Conservation (phyloP, 2,888 invertebrate species). For the Tetropium fuscum region DNA sequence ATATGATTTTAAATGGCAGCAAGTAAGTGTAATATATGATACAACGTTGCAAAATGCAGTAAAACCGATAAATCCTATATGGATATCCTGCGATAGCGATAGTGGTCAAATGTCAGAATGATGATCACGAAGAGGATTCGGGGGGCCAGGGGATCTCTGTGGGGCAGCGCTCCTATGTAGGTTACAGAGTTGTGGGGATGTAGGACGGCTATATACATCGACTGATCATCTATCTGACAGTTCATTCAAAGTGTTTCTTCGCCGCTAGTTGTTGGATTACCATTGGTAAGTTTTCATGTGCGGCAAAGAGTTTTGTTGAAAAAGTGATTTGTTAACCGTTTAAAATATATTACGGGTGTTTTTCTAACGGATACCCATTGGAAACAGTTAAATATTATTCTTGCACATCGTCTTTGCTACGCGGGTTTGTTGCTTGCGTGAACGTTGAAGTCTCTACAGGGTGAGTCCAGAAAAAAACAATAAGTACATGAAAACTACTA, state of each 20-base stretch:
- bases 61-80: slow-evolving; percentile 8
- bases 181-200: slow-evolving; percentile 65
- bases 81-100: slow-evolving; percentile 48
- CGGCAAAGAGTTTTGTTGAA: slow-evolving; percentile 15
- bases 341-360: slow-evolving; percentile 15
- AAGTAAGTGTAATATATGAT: not conserved
- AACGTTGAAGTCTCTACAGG: slow-evolving; percentile 33
- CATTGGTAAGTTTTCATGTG: slow-evolving; percentile 34
- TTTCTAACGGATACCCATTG: slow-evolving; percentile 11
- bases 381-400: slow-evolving; percentile 2
- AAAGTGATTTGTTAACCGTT: slow-evolving; percentile 12
- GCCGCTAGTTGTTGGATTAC: slow-evolving; percentile 43
- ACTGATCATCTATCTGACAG: slow-evolving; percentile 53
- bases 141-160: slow-evolving; percentile 15
- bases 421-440: slow-evolving; percentile 27
- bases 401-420: not conserved
- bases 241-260: slow-evolving; percentile 59
- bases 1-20: no score
- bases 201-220: slow-evolving; percentile 65
- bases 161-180: slow-evolving; percentile 55
- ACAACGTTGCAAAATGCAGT: slow-evolving; percentile 1
- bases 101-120: slow-evolving; percentile 54
- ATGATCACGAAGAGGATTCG: slow-evolving; percentile 32
- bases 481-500: no score
- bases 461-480: slow-evolving; percentile 15